phyloP scores from a whole-genome alignment of 1,140 invertebrate genomes.

The Hypothenemus hampei region DNA sequence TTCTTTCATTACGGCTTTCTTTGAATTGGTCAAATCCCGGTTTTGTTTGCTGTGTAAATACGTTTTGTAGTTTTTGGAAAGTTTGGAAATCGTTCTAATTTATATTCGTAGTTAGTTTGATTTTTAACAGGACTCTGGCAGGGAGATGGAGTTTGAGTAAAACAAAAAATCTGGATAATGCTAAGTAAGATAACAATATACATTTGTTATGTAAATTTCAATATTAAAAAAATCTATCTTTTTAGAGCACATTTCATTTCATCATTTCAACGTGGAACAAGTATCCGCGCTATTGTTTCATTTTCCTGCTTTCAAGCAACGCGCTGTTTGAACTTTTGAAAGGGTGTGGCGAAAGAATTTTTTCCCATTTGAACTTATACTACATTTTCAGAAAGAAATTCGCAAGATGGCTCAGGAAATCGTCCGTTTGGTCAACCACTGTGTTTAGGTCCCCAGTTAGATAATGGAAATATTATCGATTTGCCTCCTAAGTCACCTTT shows the following conservation, averaged over 20 bases:
- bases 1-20: too few species aligned
- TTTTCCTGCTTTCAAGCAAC: too few species aligned
- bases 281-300: too few species aligned
- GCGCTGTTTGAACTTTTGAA: background rate
- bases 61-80: slow-evolving; percentile 27
- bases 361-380: slow-evolving; percentile 10
- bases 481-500: slow-evolving; percentile 47
- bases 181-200: slow-evolving; percentile 9
- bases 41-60: slow-evolving; percentile 33
- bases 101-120: slow-evolving; percentile 22
- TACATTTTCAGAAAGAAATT: slow-evolving; percentile 43
- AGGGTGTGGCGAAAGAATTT: background rate
- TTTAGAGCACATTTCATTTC: too few species aligned
- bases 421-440: slow-evolving; percentile 71
- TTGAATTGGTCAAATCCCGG: slow-evolving; percentile 7
- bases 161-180: slow-evolving; percentile 29
- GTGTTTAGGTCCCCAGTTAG: slow-evolving; percentile 50
- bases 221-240: too few species aligned
- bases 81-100: slow-evolving; percentile 9
- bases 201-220: too few species aligned
- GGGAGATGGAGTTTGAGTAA: slow-evolving; percentile 44
- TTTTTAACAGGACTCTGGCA: slow-evolving; percentile 32
- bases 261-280: too few species aligned
- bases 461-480: slow-evolving; percentile 50
- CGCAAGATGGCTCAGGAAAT: slow-evolving; percentile 57